A percentile compares a stretch with the other conserved stretches of the same genome.
Evolutionary conservation across 1,140 invertebrate genomes (phyloP).

Genomic region (Cydia fagiglandana): DNA sequence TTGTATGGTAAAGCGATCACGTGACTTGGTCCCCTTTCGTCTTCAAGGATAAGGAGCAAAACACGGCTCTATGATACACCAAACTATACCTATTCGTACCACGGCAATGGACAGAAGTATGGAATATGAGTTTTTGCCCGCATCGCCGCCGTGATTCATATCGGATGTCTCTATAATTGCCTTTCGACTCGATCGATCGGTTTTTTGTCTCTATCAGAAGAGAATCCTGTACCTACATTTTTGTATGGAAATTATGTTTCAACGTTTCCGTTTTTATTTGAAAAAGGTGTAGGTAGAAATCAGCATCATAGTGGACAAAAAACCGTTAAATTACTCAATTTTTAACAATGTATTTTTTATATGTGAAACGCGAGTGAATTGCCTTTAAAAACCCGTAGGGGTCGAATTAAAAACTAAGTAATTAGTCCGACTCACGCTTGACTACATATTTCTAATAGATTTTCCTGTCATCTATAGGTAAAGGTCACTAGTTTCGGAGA

Average conservation of each 20-base stretch:
- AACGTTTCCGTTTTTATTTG: not conserved
- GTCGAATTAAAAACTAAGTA: too few species aligned
- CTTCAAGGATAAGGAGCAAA: not conserved
- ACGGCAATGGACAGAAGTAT: not conserved
- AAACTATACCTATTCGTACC: not conserved
- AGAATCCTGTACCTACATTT: not conserved
- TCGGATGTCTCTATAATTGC: constrained; percentile 20
- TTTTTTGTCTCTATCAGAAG: not conserved
- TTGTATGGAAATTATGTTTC: constrained; percentile 6
- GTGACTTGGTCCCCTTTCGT: too few species aligned
- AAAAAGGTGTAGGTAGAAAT: not conserved
- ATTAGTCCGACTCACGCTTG: too few species aligned
- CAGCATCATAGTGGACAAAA: too few species aligned
- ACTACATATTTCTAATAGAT: too few species aligned
- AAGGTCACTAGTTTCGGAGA: too few species aligned
- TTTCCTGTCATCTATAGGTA: too few species aligned
- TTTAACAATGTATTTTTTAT: too few species aligned
- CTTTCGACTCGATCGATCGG: not conserved
- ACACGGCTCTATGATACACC: not conserved
- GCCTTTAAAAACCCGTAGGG: too few species aligned
- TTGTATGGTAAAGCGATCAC: too few species aligned
- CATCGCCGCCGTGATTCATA: constrained; percentile 15
- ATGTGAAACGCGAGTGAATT: too few species aligned
- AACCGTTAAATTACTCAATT: too few species aligned
- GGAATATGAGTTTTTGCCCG: constrained; percentile 13